These are phyloP conservation scores for Drosophila varians DNA, from an alignment of 1,140 invertebrate genomes.

Conservation along the genomic window DNA sequence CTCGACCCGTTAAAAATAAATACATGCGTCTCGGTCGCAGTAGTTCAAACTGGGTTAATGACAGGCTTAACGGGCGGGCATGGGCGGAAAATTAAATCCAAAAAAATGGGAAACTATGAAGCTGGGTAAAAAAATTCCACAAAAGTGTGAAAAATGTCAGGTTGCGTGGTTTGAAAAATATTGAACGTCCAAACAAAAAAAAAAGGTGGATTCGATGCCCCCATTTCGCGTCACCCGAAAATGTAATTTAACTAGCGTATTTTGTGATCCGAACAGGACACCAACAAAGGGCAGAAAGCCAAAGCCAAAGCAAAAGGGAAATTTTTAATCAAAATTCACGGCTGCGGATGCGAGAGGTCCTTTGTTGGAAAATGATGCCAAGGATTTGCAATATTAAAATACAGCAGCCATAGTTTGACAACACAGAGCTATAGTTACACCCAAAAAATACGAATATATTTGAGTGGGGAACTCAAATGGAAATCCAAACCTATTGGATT, in stretches of 20 bases:
- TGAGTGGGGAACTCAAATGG: neutral
- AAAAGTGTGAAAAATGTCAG: slow-evolving; percentile 41
- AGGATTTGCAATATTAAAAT: slow-evolving; percentile 40
- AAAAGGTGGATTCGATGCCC: slow-evolving; percentile 18
- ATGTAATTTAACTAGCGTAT: slow-evolving; percentile 65
- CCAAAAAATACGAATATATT: slow-evolving; percentile 1
- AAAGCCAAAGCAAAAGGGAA: slow-evolving; percentile 62
- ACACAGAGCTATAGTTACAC: slow-evolving; percentile 10
- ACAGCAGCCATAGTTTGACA: slow-evolving; percentile 22
- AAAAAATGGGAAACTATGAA: slow-evolving; percentile 10
- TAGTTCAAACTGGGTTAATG: slow-evolving; percentile 79
- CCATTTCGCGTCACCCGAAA: slow-evolving; percentile 39
- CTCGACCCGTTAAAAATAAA: slow-evolving; percentile 55
- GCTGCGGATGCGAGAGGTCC: slow-evolving; percentile 5
- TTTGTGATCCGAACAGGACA: slow-evolving; percentile 24
- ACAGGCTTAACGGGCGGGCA: slow-evolving; percentile 71
- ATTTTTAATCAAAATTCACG: slow-evolving; percentile 68
- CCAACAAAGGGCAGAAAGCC: slow-evolving; percentile 11
- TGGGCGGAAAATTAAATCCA: slow-evolving; percentile 69
- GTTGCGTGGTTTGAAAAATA: slow-evolving; percentile 42
- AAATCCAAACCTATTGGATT: neutral
- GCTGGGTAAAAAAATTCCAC: slow-evolving; percentile 12
- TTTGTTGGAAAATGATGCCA: slow-evolving; percentile 31
- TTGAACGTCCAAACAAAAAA: slow-evolving; percentile 33
- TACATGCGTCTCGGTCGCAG: slow-evolving; percentile 23